A percentile compares a stretch with the other conserved stretches of the same genome.
Conservation (phyloP, 2,888 invertebrate genomes). For the Choristoneura rosaceana region DNA sequence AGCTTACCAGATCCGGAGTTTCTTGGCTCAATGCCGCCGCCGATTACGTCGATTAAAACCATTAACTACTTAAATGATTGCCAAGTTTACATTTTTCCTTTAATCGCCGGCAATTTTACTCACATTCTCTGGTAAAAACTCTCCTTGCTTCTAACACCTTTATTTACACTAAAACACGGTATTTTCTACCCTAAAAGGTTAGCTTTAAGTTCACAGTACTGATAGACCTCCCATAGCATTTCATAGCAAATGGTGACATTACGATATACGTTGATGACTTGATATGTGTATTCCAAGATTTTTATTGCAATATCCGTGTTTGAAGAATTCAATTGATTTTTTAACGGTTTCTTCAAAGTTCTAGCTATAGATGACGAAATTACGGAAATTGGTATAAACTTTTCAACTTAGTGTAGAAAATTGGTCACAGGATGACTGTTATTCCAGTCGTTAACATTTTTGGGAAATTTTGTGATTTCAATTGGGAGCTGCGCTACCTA, state of each 20-base stretch:
- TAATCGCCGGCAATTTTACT: constrained; percentile 57
- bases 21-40: constrained; percentile 20
- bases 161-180: constrained; percentile 10
- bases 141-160: constrained; percentile 40
- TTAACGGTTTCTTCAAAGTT: neutral
- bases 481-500: too few relatives aligned
- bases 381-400: neutral
- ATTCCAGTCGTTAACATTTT: too few relatives aligned
- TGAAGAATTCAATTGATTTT: constrained; percentile 1
- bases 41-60: constrained; percentile 56
- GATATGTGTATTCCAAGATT: constrained; percentile 1
- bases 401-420: neutral
- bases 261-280: constrained; percentile 13
- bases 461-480: too few relatives aligned
- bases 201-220: neutral
- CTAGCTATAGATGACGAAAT: neutral
- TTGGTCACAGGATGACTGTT: too few relatives aligned
- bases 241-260: constrained; percentile 16
- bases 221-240: constrained; percentile 3
- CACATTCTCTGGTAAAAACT: constrained; percentile 49
- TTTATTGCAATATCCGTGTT: constrained; percentile 6
- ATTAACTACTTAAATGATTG: constrained; percentile 63
- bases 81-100: constrained; percentile 57
- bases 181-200: neutral
- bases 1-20: neutral